A percentile compares a stretch with the other conserved stretches of the same genome.
Evolutionary conservation across 2,888 invertebrate genomes (phyloP).

Genomic region (Troglohyphantes excavatus): DNA sequence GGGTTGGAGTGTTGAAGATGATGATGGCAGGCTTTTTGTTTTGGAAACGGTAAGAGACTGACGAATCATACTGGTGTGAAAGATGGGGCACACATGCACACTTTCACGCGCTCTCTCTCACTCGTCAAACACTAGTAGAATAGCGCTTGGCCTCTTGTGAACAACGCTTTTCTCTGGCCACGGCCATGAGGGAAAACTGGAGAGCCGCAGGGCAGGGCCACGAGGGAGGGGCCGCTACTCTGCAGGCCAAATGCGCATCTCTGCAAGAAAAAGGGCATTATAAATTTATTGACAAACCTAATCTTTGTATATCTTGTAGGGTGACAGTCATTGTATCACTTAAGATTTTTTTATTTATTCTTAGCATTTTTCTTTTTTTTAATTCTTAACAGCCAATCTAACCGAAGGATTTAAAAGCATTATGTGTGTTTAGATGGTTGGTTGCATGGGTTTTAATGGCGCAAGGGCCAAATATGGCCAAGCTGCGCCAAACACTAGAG

Average conservation of each 20-base stretch:
- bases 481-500: too few species aligned
- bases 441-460: too few species aligned
- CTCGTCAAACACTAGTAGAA: conserved; percentile 75
- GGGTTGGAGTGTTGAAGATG: conserved; percentile 70
- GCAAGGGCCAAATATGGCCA: too few species aligned
- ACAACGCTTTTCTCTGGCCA: conserved; percentile 62
- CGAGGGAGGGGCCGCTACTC: conserved; percentile 27
- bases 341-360: too few species aligned
- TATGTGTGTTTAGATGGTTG: too few species aligned
- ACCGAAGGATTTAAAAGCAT: too few species aligned
- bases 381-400: too few species aligned
- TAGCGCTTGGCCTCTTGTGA: conserved; percentile 66
- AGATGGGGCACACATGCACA: conserved; percentile 78
- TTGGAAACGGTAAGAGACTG: conserved; percentile 75
- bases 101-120: conserved; percentile 74
- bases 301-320: too few species aligned
- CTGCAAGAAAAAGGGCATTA: conserved; percentile 65
- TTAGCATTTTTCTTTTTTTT: too few species aligned
- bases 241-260: conserved; percentile 50
- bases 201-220: conserved; percentile 66
- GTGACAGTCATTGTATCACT: too few species aligned
- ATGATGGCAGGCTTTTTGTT: conserved; percentile 72
- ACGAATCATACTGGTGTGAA: conserved; percentile 79
- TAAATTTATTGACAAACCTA: too few species aligned
- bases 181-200: conserved; percentile 65